Conservation (phyloP, 1,140 invertebrate genomes). For the Cherax quadricarinatus region DNA sequence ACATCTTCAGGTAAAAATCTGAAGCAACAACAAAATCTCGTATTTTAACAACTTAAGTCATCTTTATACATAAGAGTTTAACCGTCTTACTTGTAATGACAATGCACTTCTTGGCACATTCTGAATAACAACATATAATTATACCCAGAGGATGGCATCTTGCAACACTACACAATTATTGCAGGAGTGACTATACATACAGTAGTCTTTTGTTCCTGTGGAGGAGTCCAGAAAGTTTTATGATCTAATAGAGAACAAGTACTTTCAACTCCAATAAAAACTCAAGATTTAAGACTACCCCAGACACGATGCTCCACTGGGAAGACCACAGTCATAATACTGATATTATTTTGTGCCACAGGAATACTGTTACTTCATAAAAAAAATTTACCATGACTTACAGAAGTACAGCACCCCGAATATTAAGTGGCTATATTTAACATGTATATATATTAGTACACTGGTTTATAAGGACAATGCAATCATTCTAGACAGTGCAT, state of each 20-base stretch:
- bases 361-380: conserved; percentile 32
- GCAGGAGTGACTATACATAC: not conserved
- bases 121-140: not conserved
- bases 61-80: not conserved
- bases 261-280: not conserved
- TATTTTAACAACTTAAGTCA: not conserved
- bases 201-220: not conserved
- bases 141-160: not conserved
- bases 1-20: not conserved
- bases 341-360: conserved; percentile 35
- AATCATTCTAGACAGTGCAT: not conserved
- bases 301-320: conserved; percentile 3
- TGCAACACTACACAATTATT: not conserved
- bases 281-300: not conserved
- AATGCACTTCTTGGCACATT: conserved; percentile 38
- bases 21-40: not conserved
- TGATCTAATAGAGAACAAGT: not conserved
- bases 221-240: not conserved
- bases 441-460: not conserved
- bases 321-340: conserved; percentile 62
- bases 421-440: not conserved
- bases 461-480: not conserved
- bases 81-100: not conserved
- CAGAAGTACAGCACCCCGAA: not conserved
- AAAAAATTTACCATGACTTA: not conserved